A percentile compares a stretch with the other conserved stretches of the same genome.
Evolutionary conservation across 2,113 vertebrate species (phyloP).

Genomic region (Hemibagrus wyckioides): DNA sequence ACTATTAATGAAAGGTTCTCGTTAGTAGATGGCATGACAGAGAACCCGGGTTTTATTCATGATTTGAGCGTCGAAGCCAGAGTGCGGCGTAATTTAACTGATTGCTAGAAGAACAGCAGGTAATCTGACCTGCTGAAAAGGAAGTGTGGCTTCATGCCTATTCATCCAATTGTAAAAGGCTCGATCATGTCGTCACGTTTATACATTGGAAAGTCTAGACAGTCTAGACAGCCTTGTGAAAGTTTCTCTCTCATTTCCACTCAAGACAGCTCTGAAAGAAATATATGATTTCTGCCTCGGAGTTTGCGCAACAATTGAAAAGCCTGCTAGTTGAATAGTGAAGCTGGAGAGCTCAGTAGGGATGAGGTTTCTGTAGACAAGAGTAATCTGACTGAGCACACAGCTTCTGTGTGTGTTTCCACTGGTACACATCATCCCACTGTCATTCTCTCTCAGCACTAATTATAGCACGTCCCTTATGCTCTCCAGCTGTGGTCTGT

Average conservation of each 20-base stretch:
- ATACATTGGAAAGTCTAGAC: no score
- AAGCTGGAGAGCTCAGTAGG: neutral
- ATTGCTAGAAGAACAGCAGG: conserved; percentile 36
- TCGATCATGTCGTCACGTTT: neutral
- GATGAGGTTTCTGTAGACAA: neutral
- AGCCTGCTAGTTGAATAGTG: neutral
- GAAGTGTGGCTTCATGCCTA: conserved; percentile 25
- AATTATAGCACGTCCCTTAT: conserved; percentile 50
- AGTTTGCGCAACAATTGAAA: conserved; percentile 9
- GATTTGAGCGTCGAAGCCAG: conserved; percentile 22
- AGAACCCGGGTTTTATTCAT: conserved; percentile 42
- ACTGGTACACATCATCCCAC: conserved; percentile 25
- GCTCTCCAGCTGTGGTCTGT: conserved; percentile 49
- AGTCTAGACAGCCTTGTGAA: neutral
- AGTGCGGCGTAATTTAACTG: conserved; percentile 48
- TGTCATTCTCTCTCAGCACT: conserved; percentile 36
- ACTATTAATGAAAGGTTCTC: conserved; percentile 45
- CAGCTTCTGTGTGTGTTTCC: conserved; percentile 29
- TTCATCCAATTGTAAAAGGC: conserved; percentile 29
- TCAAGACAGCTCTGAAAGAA: neutral
- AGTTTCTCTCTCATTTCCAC: neutral
- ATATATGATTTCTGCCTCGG: neutral
- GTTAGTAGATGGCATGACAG: conserved; percentile 44
- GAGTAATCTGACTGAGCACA: conserved; percentile 20
- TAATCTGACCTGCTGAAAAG: conserved; percentile 50